phyloP scores from a whole-genome alignment of 2,888 invertebrate genomes.

The Drosophila subsilvestris region DNA sequence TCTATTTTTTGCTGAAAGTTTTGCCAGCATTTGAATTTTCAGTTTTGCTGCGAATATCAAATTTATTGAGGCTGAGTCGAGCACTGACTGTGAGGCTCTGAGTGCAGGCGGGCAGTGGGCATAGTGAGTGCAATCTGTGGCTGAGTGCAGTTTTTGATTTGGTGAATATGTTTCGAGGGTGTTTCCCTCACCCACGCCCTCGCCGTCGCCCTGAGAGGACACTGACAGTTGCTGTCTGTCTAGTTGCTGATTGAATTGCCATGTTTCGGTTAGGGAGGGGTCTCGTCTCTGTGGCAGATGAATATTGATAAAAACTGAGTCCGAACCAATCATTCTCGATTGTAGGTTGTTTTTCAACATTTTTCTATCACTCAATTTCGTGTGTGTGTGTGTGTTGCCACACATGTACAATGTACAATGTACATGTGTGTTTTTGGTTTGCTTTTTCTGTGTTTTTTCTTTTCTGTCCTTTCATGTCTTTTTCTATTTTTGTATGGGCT shows the following conservation, averaged over 20 bases:
- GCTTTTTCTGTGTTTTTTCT: neutral
- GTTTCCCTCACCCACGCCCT: neutral
- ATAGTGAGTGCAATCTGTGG: neutral
- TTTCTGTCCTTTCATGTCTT: conserved; percentile 20
- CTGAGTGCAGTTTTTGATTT: conserved; percentile 69
- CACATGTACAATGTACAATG: no score
- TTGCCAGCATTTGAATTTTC: conserved; percentile 57
- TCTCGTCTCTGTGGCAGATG: conserved; percentile 8
- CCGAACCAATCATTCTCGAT: neutral
- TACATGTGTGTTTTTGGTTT: no score
- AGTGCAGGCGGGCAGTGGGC: neutral
- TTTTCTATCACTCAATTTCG: neutral
- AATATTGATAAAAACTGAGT: conserved; percentile 27
- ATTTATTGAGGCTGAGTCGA: conserved; percentile 62
- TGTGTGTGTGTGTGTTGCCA: no score
- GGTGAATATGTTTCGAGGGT: conserved; percentile 54
- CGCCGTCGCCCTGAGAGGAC: neutral
- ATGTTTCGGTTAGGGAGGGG: conserved; percentile 29
- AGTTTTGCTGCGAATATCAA: conserved; percentile 44
- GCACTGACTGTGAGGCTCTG: neutral
- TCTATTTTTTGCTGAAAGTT: conserved; percentile 42
- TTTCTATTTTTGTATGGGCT: conserved; percentile 7
- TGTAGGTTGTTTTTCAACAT: neutral
- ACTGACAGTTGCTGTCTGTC: conserved; percentile 42
- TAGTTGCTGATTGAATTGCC: conserved; percentile 67